phyloP scores from a whole-genome alignment of 2,888 invertebrate species.

The Hedya salicella region DNA sequence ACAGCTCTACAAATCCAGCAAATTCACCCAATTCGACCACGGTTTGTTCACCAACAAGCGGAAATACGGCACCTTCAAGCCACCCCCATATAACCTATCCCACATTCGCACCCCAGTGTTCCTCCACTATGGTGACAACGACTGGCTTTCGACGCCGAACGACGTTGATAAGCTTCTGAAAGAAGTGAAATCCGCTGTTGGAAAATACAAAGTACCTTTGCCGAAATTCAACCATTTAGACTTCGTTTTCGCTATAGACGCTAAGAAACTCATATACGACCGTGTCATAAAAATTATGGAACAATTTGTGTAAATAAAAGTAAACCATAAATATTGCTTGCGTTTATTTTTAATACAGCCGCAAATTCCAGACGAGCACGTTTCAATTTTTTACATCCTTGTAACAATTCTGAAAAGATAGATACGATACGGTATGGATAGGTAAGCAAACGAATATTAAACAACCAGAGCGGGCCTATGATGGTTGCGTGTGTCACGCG shows the following conservation, averaged over 20 bases:
- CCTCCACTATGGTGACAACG: slow-evolving; percentile 81
- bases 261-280: slow-evolving; percentile 85
- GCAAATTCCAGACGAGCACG: slow-evolving; percentile 6
- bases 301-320: slow-evolving; percentile 57
- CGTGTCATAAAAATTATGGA: slow-evolving; percentile 76
- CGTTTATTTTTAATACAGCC: slow-evolving; percentile 8
- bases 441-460: too few species aligned
- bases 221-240: slow-evolving; percentile 84
- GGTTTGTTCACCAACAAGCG: slow-evolving; percentile 71
- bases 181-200: slow-evolving; percentile 72
- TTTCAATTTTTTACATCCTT: slow-evolving; percentile 11
- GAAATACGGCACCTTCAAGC: slow-evolving; percentile 75
- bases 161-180: slow-evolving; percentile 74
- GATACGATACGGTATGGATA: background rate
- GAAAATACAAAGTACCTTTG: slow-evolving; percentile 76
- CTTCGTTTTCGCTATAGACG: slow-evolving; percentile 84
- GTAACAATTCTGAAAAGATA: slow-evolving; percentile 20
- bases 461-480: too few species aligned
- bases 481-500: too few species aligned
- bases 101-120: slow-evolving; percentile 77
- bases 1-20: slow-evolving; percentile 73
- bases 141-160: slow-evolving; percentile 76
- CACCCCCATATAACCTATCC: slow-evolving; percentile 79
- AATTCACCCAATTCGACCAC: slow-evolving; percentile 82
- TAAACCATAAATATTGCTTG: background rate